Base-by-base conservation (phyloP, 2,888 invertebrate genomes). In the Chrysolina oricalcia region DNA sequence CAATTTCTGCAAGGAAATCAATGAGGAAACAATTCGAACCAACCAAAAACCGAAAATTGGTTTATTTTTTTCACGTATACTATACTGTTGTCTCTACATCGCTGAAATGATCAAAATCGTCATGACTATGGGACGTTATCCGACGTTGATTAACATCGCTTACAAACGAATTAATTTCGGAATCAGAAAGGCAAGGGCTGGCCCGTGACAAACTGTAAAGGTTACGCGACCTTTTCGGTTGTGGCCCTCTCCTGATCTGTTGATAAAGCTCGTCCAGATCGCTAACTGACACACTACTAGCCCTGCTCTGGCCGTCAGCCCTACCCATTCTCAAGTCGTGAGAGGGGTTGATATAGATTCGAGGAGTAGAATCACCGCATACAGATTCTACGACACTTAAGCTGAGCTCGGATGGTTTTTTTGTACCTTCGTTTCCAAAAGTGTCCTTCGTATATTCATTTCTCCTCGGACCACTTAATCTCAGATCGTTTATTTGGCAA, bases 221-320 rank as follows among this genome's bases (percentile, higher is more conserved):
- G 41, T 79, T 78, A 17, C 72, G 62, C 48, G 70, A 27, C 65
- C 75, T 63, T 72, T 79, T 74, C n/a, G 78, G 65, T 59, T 78
- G 78, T 64, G 85, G 83, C 19, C 86, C 86, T 81, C 92, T 89
- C 17, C 91, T 90, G 62, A 94, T 94, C 83, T 93, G 93, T 81
- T 94, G 93, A 85, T 94, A 94, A 10, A 94, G 88, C 84, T 93
- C 93, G 83, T 94, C 94, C 67, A 94, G 89, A 80, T 92, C 92
- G 83, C 92, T 92, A 3, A 88, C 87, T 2, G 87, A 89, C 0
- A 91, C 91, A 3, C 91, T 91, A 78, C 92, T 92, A 75, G 92
- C 91, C 0, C 91, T 90, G 82, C 91, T 92, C 81, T 91, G 91
- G 70, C 90, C 91, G 74, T 91, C 90, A 50, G 89, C 87, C 40